Percentiles rank a stretch among this genome's conserved stretches.
Conservation (phyloP, 2,113 vertebrate species). For the Pterocles gutturalis region DNA sequence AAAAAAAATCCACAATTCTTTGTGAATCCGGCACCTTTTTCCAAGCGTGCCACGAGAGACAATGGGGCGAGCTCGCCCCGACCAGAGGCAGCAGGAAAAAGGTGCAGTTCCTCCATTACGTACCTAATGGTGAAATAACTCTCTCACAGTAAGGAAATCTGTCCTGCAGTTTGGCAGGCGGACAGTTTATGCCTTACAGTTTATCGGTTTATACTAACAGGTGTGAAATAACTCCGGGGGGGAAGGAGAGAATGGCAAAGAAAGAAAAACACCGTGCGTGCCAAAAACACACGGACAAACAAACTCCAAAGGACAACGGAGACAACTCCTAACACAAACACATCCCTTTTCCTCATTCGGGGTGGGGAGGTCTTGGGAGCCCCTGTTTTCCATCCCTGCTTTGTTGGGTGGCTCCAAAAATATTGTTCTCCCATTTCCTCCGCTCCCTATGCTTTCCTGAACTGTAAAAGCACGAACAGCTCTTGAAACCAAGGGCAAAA, state of each 20-base stretch:
- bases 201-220: constrained; percentile 31
- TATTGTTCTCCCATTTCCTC: background rate
- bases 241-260: background rate
- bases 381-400: background rate
- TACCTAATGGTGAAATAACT: background rate
- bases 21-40: background rate
- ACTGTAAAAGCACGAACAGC: fast-evolving
- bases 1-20: background rate
- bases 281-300: background rate
- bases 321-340: background rate
- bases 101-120: background rate
- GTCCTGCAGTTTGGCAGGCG: background rate
- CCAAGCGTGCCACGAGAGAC: fast-evolving
- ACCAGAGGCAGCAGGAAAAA: background rate
- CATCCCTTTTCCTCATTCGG: fast-evolving
- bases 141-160: background rate
- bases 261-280: background rate
- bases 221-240: constrained; percentile 3
- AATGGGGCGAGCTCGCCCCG: fast-evolving
- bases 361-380: background rate
- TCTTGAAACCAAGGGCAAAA: background rate
- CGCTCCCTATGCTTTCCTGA: background rate
- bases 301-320: background rate
- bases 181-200: background rate
- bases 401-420: background rate